A percentile compares a stretch with the other conserved stretches of the same genome.
Conservation (phyloP, 92 coral and sea anemone genomes). For the Palythoa grandiflora region DNA sequence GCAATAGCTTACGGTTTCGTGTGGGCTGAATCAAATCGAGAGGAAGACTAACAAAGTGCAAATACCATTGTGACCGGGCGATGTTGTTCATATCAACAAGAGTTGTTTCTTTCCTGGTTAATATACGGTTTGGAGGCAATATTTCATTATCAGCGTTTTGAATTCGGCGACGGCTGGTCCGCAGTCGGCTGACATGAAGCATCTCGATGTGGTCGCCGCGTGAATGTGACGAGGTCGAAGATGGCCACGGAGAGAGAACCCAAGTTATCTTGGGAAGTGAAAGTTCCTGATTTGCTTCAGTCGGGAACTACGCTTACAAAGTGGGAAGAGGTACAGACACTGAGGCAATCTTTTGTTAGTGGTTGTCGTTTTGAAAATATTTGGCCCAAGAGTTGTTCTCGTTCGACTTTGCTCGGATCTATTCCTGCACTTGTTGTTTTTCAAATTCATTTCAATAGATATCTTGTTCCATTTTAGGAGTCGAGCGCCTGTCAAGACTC, state of each 20-base stretch:
- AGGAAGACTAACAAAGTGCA: slow-evolving; percentile 27
- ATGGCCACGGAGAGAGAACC: slow-evolving; percentile 56
- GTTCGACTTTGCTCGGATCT: background rate
- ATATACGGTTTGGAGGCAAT: background rate
- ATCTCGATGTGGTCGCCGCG: slow-evolving; percentile 6
- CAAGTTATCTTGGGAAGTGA: slow-evolving; percentile 84
- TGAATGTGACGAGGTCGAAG: slow-evolving; percentile 28
- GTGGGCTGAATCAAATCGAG: slow-evolving; percentile 43
- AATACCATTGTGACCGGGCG: slow-evolving; percentile 27
- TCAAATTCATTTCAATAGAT: slow-evolving; percentile 3
- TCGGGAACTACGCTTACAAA: slow-evolving; percentile 84
- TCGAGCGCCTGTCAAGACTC: slow-evolving; percentile 68
- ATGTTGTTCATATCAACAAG: slow-evolving; percentile 21
- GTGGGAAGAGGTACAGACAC: slow-evolving; percentile 96
- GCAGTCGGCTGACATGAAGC: slow-evolving; percentile 39
- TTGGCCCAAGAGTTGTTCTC: slow-evolving; percentile 12
- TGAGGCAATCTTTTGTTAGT: background rate
- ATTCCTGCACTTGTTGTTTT: slow-evolving; percentile 26
- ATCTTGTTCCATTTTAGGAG: slow-evolving; percentile 75
- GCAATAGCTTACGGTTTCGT: slow-evolving; percentile 24
- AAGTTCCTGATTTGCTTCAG: slow-evolving; percentile 81
- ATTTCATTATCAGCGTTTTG: background rate
- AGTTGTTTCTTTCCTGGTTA: background rate
- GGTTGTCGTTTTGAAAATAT: background rate
- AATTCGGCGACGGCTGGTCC: background rate